Conservation (phyloP, 2,888 invertebrate genomes). For the Hipparchia semele region DNA sequence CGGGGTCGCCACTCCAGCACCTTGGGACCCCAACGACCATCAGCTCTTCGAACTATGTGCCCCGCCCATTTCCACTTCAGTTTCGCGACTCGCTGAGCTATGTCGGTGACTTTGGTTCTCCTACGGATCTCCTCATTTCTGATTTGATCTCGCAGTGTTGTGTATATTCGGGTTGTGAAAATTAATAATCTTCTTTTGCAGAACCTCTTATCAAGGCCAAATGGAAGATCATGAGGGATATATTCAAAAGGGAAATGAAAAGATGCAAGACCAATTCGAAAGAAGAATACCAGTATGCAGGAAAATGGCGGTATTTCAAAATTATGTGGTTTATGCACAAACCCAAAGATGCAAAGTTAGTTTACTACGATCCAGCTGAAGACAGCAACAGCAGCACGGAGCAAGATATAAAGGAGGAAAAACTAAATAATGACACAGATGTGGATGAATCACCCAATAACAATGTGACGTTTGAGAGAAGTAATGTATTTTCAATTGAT, state of each 20-base stretch:
- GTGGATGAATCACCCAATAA: neutral
- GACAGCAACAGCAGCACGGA: constrained; percentile 11
- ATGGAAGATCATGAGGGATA: constrained; percentile 62
- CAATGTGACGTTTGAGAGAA: constrained; percentile 8
- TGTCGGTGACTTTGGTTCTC: too few species aligned
- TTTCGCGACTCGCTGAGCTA: too few species aligned
- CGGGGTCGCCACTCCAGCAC: too few species aligned
- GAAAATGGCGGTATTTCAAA: constrained; percentile 57
- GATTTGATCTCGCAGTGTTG: too few species aligned
- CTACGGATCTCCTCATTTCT: too few species aligned
- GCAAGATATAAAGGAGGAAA: constrained; percentile 6
- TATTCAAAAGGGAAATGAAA: constrained; percentile 53
- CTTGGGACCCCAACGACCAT: too few species aligned
- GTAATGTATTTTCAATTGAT: constrained; percentile 2
- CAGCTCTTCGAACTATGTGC: too few species aligned
- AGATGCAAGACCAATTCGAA: constrained; percentile 38
- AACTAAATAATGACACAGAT: neutral
- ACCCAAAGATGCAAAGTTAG: constrained; percentile 6
- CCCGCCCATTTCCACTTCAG: too few species aligned
- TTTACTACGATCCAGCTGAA: neutral
- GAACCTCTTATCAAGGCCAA: constrained; percentile 52
- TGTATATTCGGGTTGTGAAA: neutral
- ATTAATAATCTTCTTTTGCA: constrained; percentile 43
- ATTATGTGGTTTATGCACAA: constrained; percentile 49
- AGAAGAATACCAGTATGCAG: constrained; percentile 51